These are phyloP conservation scores for Doryteuthis pealeii DNA, from an alignment of 1,140 invertebrate species.

Conservation along the genomic window DNA sequence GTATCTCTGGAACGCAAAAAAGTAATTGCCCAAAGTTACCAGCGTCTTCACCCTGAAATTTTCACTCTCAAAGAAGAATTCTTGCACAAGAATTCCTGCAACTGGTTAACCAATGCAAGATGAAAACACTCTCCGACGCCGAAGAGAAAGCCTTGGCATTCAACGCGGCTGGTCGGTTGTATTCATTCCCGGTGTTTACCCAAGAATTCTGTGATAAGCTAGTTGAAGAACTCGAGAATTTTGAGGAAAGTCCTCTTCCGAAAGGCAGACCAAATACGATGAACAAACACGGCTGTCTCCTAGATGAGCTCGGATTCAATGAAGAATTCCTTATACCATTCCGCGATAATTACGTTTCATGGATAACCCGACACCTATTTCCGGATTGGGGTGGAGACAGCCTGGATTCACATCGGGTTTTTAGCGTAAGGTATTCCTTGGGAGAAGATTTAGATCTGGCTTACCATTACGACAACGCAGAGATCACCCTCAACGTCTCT, in stretches of 20 bases:
- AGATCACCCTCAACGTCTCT: constrained; percentile 61
- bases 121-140: background rate
- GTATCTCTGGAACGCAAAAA: constrained; percentile 25
- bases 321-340: constrained; percentile 54
- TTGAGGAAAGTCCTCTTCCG: constrained; percentile 56
- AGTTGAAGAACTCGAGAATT: constrained; percentile 57
- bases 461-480: constrained; percentile 63
- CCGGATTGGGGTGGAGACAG: constrained; percentile 49
- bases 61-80: constrained; percentile 32
- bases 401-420: constrained; percentile 62
- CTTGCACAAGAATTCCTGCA: background rate
- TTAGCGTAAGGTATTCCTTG: constrained; percentile 59
- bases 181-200: constrained; percentile 59
- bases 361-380: constrained; percentile 53
- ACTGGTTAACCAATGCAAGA: constrained; percentile 15
- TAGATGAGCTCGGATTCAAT: constrained; percentile 61
- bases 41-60: constrained; percentile 31
- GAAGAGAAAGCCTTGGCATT: background rate
- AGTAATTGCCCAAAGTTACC: constrained; percentile 32
- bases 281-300: constrained; percentile 61
- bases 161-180: constrained; percentile 42
- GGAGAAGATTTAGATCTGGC: constrained; percentile 57
- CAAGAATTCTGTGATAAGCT: constrained; percentile 56
- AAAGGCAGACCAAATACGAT: constrained; percentile 62
- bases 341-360: constrained; percentile 52